Evolutionary conservation across 2,888 invertebrate genomes (phyloP).

Genomic region (Agonopterix subpropinquella): DNA sequence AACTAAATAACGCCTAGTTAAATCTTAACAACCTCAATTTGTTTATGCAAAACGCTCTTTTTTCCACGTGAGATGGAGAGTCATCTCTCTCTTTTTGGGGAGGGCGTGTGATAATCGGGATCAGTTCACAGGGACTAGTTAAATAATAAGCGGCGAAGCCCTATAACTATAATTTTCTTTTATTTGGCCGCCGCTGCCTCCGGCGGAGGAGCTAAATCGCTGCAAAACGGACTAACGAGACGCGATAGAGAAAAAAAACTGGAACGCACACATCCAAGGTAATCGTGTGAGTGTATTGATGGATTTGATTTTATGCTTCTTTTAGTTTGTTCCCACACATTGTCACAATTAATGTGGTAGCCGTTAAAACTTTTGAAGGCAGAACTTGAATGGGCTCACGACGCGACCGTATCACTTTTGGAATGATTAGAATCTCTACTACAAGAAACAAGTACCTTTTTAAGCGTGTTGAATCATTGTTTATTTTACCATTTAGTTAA

Average conservation of each 20-base stretch:
- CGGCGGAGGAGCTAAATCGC: constrained; percentile 46
- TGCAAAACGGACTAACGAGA: constrained; percentile 63
- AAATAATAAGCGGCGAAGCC: constrained; percentile 67
- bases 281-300: constrained; percentile 46
- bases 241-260: constrained; percentile 35
- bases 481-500: too few species aligned
- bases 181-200: constrained; percentile 57
- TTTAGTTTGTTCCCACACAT: constrained; percentile 18
- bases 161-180: constrained; percentile 69
- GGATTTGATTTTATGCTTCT: constrained; percentile 33
- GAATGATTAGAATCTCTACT: too few species aligned
- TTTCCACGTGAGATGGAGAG: constrained; percentile 18
- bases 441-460: too few species aligned
- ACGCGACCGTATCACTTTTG: too few species aligned
- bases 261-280: constrained; percentile 42
- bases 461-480: too few species aligned
- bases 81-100: constrained; percentile 34
- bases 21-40: not conserved
- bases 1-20: not conserved
- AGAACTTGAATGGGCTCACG: too few species aligned
- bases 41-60: constrained; percentile 24
- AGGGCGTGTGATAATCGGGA: constrained; percentile 54
- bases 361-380: too few species aligned
- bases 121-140: constrained; percentile 64
- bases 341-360: too few species aligned